Base-by-base conservation (phyloP, 2,888 invertebrate genomes). In the Polia nebulosa region DNA sequence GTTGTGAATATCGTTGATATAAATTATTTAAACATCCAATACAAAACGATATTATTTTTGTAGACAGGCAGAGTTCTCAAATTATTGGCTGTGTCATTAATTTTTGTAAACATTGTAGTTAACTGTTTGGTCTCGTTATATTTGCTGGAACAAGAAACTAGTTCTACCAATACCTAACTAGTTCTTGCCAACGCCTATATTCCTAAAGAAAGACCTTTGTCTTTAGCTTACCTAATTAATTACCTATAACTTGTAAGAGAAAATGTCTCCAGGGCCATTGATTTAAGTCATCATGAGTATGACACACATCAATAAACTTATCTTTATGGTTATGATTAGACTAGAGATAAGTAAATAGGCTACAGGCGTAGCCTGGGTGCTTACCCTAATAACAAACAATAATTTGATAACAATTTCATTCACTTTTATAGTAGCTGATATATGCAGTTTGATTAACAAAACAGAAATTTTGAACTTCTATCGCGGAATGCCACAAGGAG, bases 301-400 rank as follows among this genome's bases (percentile, higher is more conserved):
- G 39, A 41, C 20, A 63, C 29, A 59, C 47, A 57, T 47, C 25
- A 44, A 41, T 36, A 74, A 58, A n/a, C 15, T 25, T 61, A 65
- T 75, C 76, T 79, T 65, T 80, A 59, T 70, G 64, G 59, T 45
- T 41, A 44, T 39, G 45, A 47, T 32, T 39, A 61, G 49, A 57
- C 51, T 25, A 59, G 17, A 36, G 65, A 74, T 74, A 60, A 41
- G 41, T 34, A 39, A 49, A 52, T 56, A 63, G 63, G 53, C n/a
- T 61, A 58, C 22, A 51, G 25, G 49, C 45, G 49, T 60, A 55
- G 44, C 25, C 29, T n/a, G n/a, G n/a, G n/a, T n/a, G n/a, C n/a
- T n/a, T n/a, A n/a, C n/a, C n/a, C n/a, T n/a, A n/a, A 27, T 39
- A 34, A 59, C 53, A 25, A 72, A 67, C 36, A 58, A 11, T 49